Evolutionary conservation across 2,797 vertebrate genomes (phyloP).

Genomic region (Tiaroga cobitis): DNA sequence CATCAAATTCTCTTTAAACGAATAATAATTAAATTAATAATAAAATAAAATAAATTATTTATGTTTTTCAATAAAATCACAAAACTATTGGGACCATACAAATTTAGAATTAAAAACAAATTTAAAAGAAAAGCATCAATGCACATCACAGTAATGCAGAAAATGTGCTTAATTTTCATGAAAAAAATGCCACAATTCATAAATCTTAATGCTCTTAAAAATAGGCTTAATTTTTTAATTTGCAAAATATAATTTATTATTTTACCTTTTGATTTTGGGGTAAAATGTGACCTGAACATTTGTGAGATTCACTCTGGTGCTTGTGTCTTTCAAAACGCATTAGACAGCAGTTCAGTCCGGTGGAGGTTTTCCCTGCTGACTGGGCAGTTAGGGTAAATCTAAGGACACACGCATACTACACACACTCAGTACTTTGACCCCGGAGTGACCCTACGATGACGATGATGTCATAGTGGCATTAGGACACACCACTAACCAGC

Average conservation of each 20-base stretch:
- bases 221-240: background rate
- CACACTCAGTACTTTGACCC: background rate
- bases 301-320: background rate
- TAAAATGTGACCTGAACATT: background rate
- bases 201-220: background rate
- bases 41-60: background rate
- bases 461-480: conserved; percentile 19
- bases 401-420: conserved; percentile 4
- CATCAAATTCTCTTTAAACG: background rate
- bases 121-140: background rate
- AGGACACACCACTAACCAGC: background rate
- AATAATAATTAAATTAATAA: background rate
- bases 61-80: background rate
- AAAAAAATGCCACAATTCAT: background rate
- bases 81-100: background rate
- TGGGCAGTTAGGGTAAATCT: conserved; percentile 18
- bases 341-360: background rate
- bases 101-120: background rate
- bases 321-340: background rate
- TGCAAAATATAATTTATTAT: too few relatives aligned
- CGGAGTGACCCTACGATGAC: background rate
- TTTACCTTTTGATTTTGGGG: background rate
- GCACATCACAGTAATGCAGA: background rate
- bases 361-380: conserved; percentile 30
- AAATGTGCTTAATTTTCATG: too few relatives aligned